Evolutionary conservation across 1,140 invertebrate genomes (phyloP).

Genomic region (Centruroides vittatus): DNA sequence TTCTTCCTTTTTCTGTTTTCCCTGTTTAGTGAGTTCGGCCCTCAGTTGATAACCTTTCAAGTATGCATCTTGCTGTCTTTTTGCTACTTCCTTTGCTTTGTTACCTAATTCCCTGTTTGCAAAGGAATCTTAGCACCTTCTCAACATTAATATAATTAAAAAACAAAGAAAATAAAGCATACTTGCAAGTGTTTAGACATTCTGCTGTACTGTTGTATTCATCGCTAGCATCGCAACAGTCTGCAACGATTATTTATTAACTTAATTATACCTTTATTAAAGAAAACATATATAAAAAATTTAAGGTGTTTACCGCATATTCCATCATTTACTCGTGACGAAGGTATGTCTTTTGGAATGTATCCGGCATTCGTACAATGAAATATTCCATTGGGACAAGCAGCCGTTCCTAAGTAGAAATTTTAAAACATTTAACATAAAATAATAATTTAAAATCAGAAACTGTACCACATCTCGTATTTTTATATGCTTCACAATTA

Average conservation of each 20-base stretch:
- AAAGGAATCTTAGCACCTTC: not conserved
- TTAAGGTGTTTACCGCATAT: slow-evolving; percentile 59
- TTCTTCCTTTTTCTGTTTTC: slow-evolving; percentile 36
- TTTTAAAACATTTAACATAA: not conserved
- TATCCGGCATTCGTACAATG: slow-evolving; percentile 85
- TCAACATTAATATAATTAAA: not conserved
- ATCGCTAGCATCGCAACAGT: slow-evolving; percentile 95
- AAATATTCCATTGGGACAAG: slow-evolving; percentile 73
- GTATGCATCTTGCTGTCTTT: slow-evolving; percentile 51
- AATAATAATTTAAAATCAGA: not conserved
- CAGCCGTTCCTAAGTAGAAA: slow-evolving; percentile 57
- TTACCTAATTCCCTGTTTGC: slow-evolving; percentile 63
- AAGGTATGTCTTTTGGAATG: slow-evolving; percentile 59
- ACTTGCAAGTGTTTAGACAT: slow-evolving; percentile 50
- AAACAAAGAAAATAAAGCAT: not conserved
- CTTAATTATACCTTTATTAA: not conserved
- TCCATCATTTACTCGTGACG: slow-evolving; percentile 87
- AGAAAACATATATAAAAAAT: not conserved
- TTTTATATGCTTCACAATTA: not conserved
- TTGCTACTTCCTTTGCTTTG: slow-evolving; percentile 57
- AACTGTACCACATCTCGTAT: not conserved
- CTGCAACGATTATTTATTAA: slow-evolving; percentile 30
- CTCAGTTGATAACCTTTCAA: slow-evolving; percentile 62
- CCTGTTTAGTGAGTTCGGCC: slow-evolving; percentile 56
- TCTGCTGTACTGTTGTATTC: slow-evolving; percentile 50